Base-by-base conservation (phyloP, 2,888 invertebrate genomes). In the Leptinotarsa peninsularis region DNA sequence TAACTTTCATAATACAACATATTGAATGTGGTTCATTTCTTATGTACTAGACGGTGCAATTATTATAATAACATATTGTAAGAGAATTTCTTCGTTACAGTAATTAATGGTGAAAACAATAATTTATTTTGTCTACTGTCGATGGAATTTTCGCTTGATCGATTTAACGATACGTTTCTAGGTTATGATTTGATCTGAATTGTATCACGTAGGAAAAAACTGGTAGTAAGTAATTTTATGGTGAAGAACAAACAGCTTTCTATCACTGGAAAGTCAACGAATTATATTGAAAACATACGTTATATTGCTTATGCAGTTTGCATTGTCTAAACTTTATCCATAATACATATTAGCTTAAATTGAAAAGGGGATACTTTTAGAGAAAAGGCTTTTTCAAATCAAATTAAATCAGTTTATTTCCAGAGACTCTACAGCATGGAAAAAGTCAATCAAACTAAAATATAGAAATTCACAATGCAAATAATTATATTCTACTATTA, bases 161-260 rank as follows among this genome's bases (percentile, higher is more conserved):
- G 56, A 69, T 69, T 43, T 43, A 63, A 63, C n/a, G 63, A 63
- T 63, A 27, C 63, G 63, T 63, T 63, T 63, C 43, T 63, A 63
- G 63, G 63, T 63, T 63, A 63, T 63, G 17, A 33, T 63, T 63
- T 43, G 63, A 15, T 63, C 63, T 63, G 63, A 63, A 63, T 63
- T 63, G 17, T 43, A 33, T 63, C 63, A 63, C 43, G 63, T 63
- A 63, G 63, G 63, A 33, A 63, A 58, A 58, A 21, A 58, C 21
- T 14, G 23, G 23, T n/a, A n/a, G 63, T 43, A 63, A n/a, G 4
- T 63, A n/a, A 63, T 63, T 27, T 33, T 43, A 33, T 27, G 17
- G 43, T 27, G 43, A 63, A 7, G 63, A 33, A 63, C 21, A 14
- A 33, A 15, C 14, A 63, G 63, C 63, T 63, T 63, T 63, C 63